Evolutionary conservation across 2,113 vertebrate species (phyloP), one percentile per base, ranked within the genome.

Genomic region (Gymnogyps californianus): DNA sequence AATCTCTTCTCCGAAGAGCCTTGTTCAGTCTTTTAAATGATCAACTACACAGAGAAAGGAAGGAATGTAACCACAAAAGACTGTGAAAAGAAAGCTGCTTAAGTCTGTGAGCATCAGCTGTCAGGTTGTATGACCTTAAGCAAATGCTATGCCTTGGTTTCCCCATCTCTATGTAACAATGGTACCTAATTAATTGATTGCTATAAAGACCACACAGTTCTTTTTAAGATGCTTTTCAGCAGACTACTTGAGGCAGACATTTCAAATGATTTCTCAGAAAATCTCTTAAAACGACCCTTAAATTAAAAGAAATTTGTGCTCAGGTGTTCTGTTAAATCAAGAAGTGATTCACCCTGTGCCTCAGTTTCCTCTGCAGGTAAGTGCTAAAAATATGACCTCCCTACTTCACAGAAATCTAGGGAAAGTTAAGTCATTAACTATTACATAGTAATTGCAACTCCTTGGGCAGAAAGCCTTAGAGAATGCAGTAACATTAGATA

Each of bases 1-100:
- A 91, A 55, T 93, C 81, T 92, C 91, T 84, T 96, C 88, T 94
- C 91, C 87, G 92, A 97, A 96, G 52, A 81, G 62, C 89, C 51
- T 74, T 72, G 79, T 93, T 93, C 64, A 88, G 58, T 92, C 89
- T 95, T 82, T 96, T 62, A 81, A 91, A 87, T 89, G 34, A 92
- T 75, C 75, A 95, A 71, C 83, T 78, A 66, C 4, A 3, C 64
- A 61, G 26, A 90, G 70, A 54, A 97, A 88, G 32, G 79, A 91
- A 97, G 93, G 65, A 77, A 87, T 6, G 49, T 55, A 83, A 89
- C 16, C 22, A 86, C 72, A 89, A 71, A 93, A 92, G 64, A 87
- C 22, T 66, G 28, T 6, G 47, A 78, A 94, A 89, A 92, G 52
- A 82, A 76, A 93, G 75, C 46, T 77, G 78, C 61, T 96, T 52